Evolutionary conservation across 2,113 vertebrate genomes (phyloP), one percentile per base, ranked within the genome.

Genomic region (Chroicocephalus ridibundus): DNA sequence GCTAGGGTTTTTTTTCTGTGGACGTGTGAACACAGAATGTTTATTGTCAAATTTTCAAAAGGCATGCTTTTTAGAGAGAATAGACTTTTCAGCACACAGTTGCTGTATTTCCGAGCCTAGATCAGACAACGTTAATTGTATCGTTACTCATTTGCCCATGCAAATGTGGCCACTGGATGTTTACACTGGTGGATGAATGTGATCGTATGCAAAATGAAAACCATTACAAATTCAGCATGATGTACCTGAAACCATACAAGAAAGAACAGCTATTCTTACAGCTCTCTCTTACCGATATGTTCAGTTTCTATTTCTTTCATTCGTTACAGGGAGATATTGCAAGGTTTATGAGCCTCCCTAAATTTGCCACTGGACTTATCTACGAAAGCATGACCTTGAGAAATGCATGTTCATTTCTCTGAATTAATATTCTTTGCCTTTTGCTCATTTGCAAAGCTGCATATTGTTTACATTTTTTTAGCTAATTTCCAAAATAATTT

Each of bases 1-100:
- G 51, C 24, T 64, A 78, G 15, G 7, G n/a, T 32, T 54, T 0
- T n/a, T 66, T 65, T 76, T 49, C 32, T 55, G 18, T 81, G 42
- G 16, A n/a, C 0, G 0, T 0, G 0, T 44, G 69, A 88, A 81
- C 32, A 71, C 2, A 47, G 20, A 27, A 49, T 14, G 6, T 69
- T 84, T 79, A 46, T 52, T n/a, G 12, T 65, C 49, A 72, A 6
- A 18, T 90, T 89, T 83, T 90, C 25, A 57, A 83, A 88, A 70
- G 26, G 6, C 19, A 52, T 77, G 10, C 31, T 60, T 88, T 82
- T 77, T 32, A 58, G 22, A 49, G 18, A 64, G 15, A 83, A 13
- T 3, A 60, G n/a, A 74, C 20, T 81, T 92, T 78, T 75, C 38
- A 80, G 16, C 2, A 54, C 5, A 21, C 8, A 60, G 11, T 61